Conservation (phyloP, 2,888 invertebrate genomes). For the Anticlea derivata region DNA sequence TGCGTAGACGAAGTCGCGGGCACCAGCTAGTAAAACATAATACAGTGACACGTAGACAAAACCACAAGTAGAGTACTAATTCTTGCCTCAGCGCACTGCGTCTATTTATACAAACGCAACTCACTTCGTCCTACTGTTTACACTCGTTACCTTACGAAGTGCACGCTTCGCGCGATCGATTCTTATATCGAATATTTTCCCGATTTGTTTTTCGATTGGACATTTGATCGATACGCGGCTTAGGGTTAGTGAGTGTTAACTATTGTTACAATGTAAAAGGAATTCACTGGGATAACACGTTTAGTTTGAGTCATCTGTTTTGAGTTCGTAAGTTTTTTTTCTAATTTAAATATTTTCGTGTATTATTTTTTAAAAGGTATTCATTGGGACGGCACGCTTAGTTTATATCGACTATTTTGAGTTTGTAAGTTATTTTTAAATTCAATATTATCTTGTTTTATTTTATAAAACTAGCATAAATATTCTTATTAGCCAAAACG, state of each 20-base stretch:
- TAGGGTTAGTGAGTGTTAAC: constrained; percentile 41
- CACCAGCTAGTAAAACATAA: neutral
- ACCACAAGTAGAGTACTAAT: constrained; percentile 33
- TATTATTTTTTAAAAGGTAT: too few relatives aligned
- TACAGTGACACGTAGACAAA: constrained; percentile 16
- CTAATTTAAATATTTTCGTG: neutral
- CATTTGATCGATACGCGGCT: constrained; percentile 27
- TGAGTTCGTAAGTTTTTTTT: constrained; percentile 32
- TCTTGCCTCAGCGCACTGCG: constrained; percentile 24
- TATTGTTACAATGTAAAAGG: constrained; percentile 47
- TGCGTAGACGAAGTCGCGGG: too few relatives aligned
- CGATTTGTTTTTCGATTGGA: constrained; percentile 11
- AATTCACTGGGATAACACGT: constrained; percentile 41
- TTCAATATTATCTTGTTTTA: too few relatives aligned
- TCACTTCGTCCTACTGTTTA: constrained; percentile 54
- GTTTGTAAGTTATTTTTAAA: too few relatives aligned
- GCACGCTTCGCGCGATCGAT: constrained; percentile 46
- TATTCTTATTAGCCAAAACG: too few relatives aligned
- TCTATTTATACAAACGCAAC: constrained; percentile 71
- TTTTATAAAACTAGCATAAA: too few relatives aligned
- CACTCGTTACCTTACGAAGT: constrained; percentile 53
- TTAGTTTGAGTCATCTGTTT: constrained; percentile 36
- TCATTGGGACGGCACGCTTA: too few relatives aligned
- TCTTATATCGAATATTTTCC: constrained; percentile 13
- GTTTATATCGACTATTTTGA: too few relatives aligned